Percentiles rank a stretch among this genome's conserved stretches.
phyloP scores from a whole-genome alignment of 2,113 vertebrate species.

The Arenaria interpres region DNA sequence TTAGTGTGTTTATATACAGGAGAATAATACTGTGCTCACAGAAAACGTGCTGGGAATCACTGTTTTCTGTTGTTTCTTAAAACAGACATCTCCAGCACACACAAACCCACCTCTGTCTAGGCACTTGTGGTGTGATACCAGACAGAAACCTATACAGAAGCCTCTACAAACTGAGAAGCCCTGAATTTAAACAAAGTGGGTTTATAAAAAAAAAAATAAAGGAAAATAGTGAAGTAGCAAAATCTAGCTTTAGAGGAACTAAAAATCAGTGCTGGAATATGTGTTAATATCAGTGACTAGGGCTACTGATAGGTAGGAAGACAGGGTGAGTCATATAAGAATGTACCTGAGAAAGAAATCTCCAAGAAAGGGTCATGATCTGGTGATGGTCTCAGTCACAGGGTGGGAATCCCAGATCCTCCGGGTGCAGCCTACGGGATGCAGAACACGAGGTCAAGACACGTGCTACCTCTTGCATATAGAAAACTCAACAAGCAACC shows the following conservation, averaged over 20 bases:
- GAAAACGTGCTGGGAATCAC: not conserved
- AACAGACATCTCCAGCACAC: not conserved
- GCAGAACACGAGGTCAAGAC: not conserved
- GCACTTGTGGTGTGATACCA: not conserved
- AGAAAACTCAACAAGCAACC: not conserved
- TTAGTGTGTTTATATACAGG: not conserved
- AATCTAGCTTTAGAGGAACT: not conserved
- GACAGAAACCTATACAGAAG: not conserved
- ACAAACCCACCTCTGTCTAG: not conserved
- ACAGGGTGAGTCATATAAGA: not conserved
- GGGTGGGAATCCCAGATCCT: not conserved
- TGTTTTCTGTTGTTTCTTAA: not conserved
- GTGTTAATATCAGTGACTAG: not conserved
- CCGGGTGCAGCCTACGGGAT: not conserved
- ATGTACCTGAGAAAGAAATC: not conserved
- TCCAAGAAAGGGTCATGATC: not conserved
- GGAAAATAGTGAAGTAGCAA: not conserved
- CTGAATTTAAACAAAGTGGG: not conserved
- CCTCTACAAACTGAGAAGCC: not conserved
- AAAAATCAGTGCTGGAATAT: not conserved
- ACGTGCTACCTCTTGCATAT: accelerated
- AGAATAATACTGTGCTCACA: not conserved
- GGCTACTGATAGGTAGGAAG: not conserved
- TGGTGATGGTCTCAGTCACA: not conserved
- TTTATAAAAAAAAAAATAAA: not conserved